A percentile compares a stretch with the other conserved stretches of the same genome.
These are phyloP conservation scores for Ammodramus savannarum DNA, from an alignment of 2,113 vertebrate species.

Conservation along the genomic window DNA sequence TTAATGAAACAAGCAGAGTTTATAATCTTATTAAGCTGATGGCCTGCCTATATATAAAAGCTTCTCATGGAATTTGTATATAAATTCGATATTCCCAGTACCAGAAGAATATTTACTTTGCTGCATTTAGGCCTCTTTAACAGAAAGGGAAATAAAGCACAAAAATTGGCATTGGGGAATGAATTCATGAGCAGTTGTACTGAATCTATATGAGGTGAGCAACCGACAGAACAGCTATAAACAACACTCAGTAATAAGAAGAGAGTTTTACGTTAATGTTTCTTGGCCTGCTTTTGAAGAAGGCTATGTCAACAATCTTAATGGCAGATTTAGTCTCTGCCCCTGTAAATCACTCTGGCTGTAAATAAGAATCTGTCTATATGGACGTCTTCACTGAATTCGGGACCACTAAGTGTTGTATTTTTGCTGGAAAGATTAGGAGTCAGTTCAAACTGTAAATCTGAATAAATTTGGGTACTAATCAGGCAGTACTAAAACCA, in stretches of 20 bases:
- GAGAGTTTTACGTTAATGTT: neutral
- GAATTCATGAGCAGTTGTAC: neutral
- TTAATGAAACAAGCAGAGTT: conserved; percentile 12
- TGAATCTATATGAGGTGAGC: neutral
- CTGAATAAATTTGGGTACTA: conserved; percentile 19
- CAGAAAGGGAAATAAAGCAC: conserved; percentile 28
- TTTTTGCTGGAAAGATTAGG: conserved; percentile 35
- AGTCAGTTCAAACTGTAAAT: conserved; percentile 36
- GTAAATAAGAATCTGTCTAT: conserved; percentile 23
- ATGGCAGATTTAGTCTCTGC: conserved; percentile 25
- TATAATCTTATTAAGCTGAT: neutral
- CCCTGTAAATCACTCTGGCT: conserved; percentile 16
- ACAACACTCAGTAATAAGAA: neutral
- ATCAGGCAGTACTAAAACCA: neutral
- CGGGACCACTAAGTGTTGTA: neutral
- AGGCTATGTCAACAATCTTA: conserved; percentile 22
- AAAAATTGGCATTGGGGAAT: neutral
- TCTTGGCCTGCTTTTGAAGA: neutral
- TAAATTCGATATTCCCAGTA: neutral
- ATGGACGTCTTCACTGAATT: neutral
- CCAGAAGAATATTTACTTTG: conserved; percentile 12
- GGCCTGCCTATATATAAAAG: neutral
- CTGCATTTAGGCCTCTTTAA: conserved; percentile 17
- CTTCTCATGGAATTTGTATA: neutral
- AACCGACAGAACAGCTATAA: neutral